Conservation (phyloP, 2,888 invertebrate species). For the Hylaea fasciaria region DNA sequence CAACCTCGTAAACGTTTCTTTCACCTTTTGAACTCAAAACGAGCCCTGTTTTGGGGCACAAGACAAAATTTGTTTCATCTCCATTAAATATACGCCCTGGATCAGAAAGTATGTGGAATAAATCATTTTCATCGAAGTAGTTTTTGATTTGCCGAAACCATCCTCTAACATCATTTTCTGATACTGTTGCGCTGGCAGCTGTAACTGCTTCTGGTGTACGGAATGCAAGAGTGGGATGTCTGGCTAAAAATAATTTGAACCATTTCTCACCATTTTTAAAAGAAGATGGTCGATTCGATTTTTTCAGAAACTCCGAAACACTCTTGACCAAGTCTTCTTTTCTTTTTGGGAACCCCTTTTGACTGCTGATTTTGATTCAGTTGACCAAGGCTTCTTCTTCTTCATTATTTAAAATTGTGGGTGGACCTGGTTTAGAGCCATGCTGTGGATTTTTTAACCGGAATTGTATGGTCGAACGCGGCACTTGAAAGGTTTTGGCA, state of each 20-base stretch:
- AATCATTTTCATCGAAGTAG: constrained; percentile 40
- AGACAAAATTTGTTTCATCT: constrained; percentile 46
- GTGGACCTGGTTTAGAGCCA: constrained; percentile 12
- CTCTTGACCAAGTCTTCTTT: constrained; percentile 44
- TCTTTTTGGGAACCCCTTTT: constrained; percentile 53
- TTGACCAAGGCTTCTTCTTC: constrained; percentile 50
- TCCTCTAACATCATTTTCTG: constrained; percentile 31
- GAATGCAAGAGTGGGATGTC: constrained; percentile 46
- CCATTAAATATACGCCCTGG: neutral
- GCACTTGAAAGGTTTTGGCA: constrained; percentile 18
- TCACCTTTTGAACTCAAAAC: constrained; percentile 37
- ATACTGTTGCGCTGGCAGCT: constrained; percentile 46
- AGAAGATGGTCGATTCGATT: constrained; percentile 7
- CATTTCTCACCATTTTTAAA: constrained; percentile 16
- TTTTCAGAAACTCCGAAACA: constrained; percentile 46
- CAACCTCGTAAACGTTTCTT: constrained; percentile 60
- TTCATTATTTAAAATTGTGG: constrained; percentile 21
- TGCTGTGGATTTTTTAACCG: constrained; percentile 7
- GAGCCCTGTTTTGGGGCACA: constrained; percentile 46
- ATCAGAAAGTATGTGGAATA: constrained; percentile 23
- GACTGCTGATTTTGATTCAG: constrained; percentile 48
- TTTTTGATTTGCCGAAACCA: constrained; percentile 43
- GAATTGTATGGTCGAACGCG: constrained; percentile 14
- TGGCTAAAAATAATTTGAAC: constrained; percentile 42
- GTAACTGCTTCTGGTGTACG: constrained; percentile 49